A percentile compares a stretch with the other conserved stretches of the same genome.
Conservation (phyloP, 2,888 invertebrate species). For the Cataglyphis albicans region DNA sequence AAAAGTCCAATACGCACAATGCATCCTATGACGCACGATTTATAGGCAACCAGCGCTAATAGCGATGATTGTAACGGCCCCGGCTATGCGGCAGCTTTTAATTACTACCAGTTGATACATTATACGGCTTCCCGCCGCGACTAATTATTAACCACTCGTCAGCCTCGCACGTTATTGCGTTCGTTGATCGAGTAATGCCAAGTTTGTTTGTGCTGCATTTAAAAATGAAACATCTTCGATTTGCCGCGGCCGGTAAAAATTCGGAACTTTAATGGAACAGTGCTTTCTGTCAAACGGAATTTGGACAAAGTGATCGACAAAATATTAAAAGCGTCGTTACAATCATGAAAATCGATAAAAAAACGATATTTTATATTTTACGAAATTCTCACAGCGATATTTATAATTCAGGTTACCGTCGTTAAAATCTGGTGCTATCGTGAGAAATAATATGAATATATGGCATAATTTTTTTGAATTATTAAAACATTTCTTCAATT, state of each 20-base stretch:
- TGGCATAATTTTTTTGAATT: neutral
- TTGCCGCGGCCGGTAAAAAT: constrained; percentile 8
- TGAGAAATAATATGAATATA: neutral
- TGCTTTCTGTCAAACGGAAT: neutral
- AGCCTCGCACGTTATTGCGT: constrained; percentile 67
- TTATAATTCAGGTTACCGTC: neutral
- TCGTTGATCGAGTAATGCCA: constrained; percentile 39
- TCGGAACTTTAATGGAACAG: neutral
- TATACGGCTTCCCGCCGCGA: constrained; percentile 62
- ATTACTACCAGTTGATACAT: constrained; percentile 75
- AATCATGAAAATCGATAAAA: neutral
- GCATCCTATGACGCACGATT: constrained; percentile 47
- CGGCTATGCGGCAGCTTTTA: constrained; percentile 74
- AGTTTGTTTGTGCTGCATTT: constrained; percentile 20
- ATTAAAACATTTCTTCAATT: neutral
- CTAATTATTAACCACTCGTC: constrained; percentile 75
- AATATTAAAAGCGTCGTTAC: neutral
- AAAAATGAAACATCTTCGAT: constrained; percentile 53
- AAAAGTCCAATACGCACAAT: constrained; percentile 14
- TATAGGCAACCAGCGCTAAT: constrained; percentile 58
- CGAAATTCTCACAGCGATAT: neutral
- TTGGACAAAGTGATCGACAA: neutral
- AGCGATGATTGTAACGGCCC: constrained; percentile 70
- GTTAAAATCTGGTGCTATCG: neutral
- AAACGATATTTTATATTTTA: neutral